These are phyloP conservation scores for Reticulitermes speratus DNA, from an alignment of 1,140 invertebrate genomes.

Conservation along the genomic window DNA sequence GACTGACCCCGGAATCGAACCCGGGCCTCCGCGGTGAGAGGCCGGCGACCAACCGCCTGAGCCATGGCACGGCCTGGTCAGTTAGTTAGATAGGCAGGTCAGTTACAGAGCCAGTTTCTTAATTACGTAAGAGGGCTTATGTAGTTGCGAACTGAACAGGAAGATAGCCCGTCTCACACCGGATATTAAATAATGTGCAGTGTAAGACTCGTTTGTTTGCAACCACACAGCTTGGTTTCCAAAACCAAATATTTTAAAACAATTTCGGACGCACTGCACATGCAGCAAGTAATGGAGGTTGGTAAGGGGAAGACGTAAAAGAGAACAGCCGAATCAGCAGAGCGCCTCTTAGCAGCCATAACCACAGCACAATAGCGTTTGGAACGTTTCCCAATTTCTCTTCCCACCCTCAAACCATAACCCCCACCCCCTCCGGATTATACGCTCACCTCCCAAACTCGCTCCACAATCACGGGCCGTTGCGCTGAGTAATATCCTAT, in stretches of 20 bases:
- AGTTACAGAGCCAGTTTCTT: too few species aligned
- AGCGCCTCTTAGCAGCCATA: background rate
- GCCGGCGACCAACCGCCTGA: too few species aligned
- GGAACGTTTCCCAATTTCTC: background rate
- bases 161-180: too few species aligned
- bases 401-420: background rate
- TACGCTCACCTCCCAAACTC: background rate
- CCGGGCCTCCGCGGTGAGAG: too few species aligned
- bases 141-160: too few species aligned
- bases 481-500: background rate
- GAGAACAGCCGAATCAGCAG: background rate
- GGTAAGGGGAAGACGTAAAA: too few species aligned
- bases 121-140: too few species aligned
- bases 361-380: constrained; percentile 15
- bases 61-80: too few species aligned
- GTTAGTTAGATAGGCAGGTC: too few species aligned
- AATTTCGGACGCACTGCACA: background rate
- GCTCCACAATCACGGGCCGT: background rate
- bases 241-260: background rate
- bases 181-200: too few species aligned
- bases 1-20: too few species aligned
- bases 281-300: background rate
- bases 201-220: too few species aligned
- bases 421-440: background rate
- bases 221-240: background rate